These are phyloP conservation scores for Zaprionus ghesquierei DNA, from an alignment of 1,140 invertebrate species.

Conservation along the genomic window DNA sequence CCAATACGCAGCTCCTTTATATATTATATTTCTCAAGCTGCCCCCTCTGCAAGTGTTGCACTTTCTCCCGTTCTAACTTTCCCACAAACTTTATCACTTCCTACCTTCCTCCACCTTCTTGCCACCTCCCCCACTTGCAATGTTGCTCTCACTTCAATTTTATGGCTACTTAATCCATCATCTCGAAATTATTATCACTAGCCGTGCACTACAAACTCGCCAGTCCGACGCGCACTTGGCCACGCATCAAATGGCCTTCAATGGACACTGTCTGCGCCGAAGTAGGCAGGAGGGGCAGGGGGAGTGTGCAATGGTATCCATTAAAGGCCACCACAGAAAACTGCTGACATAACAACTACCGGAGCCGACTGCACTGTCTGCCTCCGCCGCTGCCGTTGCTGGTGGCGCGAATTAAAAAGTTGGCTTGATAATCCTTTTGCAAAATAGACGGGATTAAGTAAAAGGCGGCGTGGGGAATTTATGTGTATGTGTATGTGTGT, in stretches of 20 bases:
- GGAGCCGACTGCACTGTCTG: slow-evolving; percentile 22
- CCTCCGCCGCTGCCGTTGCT: slow-evolving; percentile 10
- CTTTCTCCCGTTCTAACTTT: neutral
- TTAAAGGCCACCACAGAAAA: slow-evolving; percentile 75
- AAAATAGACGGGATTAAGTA: slow-evolving; percentile 80
- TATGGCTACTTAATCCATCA: slow-evolving; percentile 43
- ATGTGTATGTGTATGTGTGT: slow-evolving; percentile 30
- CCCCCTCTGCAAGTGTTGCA: neutral
- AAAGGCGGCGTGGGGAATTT: slow-evolving; percentile 75
- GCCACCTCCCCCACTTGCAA: neutral
- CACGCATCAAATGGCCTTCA: slow-evolving; percentile 75
- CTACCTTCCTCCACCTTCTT: neutral
- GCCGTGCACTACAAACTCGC: slow-evolving; percentile 48
- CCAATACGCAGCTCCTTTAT: neutral
- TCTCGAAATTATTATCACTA: slow-evolving; percentile 69
- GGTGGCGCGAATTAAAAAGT: slow-evolving; percentile 72
- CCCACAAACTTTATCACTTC: neutral
- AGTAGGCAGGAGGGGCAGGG: neutral
- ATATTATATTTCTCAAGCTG: no score
- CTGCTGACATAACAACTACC: slow-evolving; percentile 69
- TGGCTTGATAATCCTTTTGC: slow-evolving; percentile 80
- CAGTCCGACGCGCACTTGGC: slow-evolving; percentile 63
- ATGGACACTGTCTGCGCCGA: slow-evolving; percentile 53
- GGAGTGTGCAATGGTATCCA: slow-evolving; percentile 31
- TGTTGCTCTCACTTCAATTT: slow-evolving; percentile 31